phyloP scores from a whole-genome alignment of 2,113 vertebrate species.

The Formicarius rufipectus region DNA sequence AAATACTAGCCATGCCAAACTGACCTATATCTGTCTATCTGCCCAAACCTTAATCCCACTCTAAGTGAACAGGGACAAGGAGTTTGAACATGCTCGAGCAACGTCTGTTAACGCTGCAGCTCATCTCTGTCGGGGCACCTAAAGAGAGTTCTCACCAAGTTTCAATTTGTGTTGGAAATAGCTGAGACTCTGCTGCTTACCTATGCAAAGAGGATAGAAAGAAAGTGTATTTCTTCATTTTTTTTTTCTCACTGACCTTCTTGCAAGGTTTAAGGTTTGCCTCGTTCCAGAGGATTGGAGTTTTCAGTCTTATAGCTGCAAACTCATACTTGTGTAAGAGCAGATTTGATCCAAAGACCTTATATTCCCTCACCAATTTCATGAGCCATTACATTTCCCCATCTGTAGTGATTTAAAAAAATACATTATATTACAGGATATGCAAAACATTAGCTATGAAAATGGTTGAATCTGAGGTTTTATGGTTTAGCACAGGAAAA shows the following conservation, averaged over 20 bases:
- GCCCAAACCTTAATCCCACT: background rate
- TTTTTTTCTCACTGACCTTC: background rate
- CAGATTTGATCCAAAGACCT: slow-evolving; percentile 31
- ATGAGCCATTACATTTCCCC: slow-evolving; percentile 47
- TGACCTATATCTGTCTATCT: background rate
- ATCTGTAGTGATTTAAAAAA: slow-evolving; percentile 30
- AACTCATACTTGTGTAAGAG: background rate
- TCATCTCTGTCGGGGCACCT: background rate
- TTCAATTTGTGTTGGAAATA: background rate
- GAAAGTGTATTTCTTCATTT: background rate
- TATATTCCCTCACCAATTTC: slow-evolving; percentile 47
- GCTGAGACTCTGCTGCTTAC: background rate
- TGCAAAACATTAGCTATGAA: slow-evolving; percentile 46
- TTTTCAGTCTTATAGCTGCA: background rate
- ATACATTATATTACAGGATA: slow-evolving; percentile 25
- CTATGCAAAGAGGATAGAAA: background rate
- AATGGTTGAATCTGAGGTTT: slow-evolving; percentile 29
- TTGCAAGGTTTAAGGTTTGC: background rate
- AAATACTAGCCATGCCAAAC: background rate
- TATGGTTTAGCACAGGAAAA: slow-evolving; percentile 14
- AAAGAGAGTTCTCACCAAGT: background rate
- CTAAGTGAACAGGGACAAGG: background rate
- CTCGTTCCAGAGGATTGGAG: background rate
- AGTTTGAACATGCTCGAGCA: background rate
- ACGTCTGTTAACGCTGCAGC: background rate